Evolutionary conservation across 2,888 invertebrate species (phyloP).

Genomic region (Philereme vetulata): DNA sequence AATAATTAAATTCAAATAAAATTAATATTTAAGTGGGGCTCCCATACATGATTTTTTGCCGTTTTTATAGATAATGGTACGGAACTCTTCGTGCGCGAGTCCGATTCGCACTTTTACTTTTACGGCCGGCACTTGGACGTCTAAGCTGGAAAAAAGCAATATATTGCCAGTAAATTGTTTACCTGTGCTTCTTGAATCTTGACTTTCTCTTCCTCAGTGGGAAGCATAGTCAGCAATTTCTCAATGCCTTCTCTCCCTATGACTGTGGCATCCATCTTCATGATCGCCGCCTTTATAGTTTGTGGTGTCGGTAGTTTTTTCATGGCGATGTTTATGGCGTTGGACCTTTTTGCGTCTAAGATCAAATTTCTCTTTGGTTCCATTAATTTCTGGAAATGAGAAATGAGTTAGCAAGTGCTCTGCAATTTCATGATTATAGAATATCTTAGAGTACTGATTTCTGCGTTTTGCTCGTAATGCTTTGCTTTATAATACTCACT

Average conservation of each 20-base stretch:
- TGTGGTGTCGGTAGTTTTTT: constrained; percentile 98
- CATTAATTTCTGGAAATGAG: constrained; percentile 64
- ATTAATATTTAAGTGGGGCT: too few species aligned
- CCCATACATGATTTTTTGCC: too few species aligned
- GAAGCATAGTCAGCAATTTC: constrained; percentile 98
- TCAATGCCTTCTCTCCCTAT: constrained; percentile 99
- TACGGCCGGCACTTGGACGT: too few species aligned
- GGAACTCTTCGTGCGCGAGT: too few species aligned
- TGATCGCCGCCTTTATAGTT: constrained; percentile 98
- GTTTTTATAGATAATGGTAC: too few species aligned
- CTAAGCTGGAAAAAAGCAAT: neutral
- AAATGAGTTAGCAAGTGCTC: neutral
- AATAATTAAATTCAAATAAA: too few species aligned
- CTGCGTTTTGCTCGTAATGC: neutral
- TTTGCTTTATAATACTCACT: constrained; percentile 49
- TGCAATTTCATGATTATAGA: neutral
- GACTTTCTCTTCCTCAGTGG: constrained; percentile 97
- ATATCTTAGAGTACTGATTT: neutral
- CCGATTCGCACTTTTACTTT: too few species aligned
- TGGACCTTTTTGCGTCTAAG: constrained; percentile 97
- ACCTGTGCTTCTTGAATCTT: constrained; percentile 97
- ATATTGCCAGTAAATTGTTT: constrained; percentile 13
- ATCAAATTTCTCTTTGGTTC: constrained; percentile 87
- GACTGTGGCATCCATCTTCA: constrained; percentile 99
- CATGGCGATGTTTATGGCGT: constrained; percentile 99